Conservation (phyloP, 2,888 invertebrate species). For the Homarus gammarus region DNA sequence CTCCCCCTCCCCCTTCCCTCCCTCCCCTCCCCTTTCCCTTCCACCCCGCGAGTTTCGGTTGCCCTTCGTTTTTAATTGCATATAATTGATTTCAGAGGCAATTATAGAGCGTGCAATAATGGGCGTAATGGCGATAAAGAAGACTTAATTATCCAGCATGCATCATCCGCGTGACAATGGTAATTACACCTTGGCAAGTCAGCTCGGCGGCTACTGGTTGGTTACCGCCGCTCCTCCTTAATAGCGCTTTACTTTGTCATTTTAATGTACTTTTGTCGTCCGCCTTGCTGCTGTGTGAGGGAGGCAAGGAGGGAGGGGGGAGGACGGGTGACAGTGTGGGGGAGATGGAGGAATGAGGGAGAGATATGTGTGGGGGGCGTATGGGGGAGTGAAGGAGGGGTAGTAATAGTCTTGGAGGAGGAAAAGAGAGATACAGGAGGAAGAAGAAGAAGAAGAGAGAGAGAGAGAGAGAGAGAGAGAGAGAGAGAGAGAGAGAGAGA, state of each 20-base stretch:
- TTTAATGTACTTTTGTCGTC: slow-evolving; percentile 30
- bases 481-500: background rate
- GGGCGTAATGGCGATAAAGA: slow-evolving; percentile 64
- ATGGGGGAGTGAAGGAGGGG: background rate
- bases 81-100: slow-evolving; percentile 66
- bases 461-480: too few relatives aligned
- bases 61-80: slow-evolving; percentile 60
- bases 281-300: background rate
- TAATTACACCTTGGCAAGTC: slow-evolving; percentile 41
- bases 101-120: slow-evolving; percentile 68
- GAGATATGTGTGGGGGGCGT: background rate
- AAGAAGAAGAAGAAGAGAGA: background rate
- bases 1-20: background rate
- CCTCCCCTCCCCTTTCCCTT: background rate
- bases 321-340: background rate
- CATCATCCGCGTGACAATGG: slow-evolving; percentile 54
- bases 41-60: background rate
- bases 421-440: background rate
- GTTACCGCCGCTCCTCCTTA: background rate
- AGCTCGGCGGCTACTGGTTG: slow-evolving; percentile 52
- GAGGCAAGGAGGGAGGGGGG: background rate
- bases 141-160: slow-evolving; percentile 58
- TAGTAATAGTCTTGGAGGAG: background rate
- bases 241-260: slow-evolving; percentile 27
- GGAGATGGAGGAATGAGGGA: background rate